These are phyloP conservation scores for Oncorhynchus gorbuscha DNA, from an alignment of 2,113 vertebrate species.

Conservation along the genomic window DNA sequence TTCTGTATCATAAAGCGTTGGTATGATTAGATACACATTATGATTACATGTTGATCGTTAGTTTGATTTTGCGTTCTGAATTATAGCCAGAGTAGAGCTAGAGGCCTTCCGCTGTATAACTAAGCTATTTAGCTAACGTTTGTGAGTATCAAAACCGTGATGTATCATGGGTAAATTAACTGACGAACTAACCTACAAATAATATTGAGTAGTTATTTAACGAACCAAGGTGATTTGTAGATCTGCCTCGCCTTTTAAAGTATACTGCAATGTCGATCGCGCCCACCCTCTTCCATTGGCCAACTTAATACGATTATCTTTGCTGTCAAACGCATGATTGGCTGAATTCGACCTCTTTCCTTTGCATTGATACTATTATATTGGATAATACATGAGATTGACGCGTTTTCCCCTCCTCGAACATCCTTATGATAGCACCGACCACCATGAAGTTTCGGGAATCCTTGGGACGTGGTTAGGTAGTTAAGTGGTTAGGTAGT, in stretches of 20 bases:
- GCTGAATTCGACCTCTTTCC: not conserved
- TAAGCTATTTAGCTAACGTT: constrained; percentile 29
- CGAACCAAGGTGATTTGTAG: too few relatives aligned
- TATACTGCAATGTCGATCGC: too few relatives aligned
- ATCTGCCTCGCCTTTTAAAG: too few relatives aligned
- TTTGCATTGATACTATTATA: not conserved
- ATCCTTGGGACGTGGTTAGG: too few relatives aligned
- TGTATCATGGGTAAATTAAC: too few relatives aligned
- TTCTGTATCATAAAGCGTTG: not conserved
- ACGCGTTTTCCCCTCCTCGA: too few relatives aligned
- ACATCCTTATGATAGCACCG: too few relatives aligned
- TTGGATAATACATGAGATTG: not conserved
- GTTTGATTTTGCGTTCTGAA: not conserved
- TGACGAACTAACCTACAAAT: too few relatives aligned
- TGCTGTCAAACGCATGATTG: not conserved
- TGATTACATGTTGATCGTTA: not conserved
- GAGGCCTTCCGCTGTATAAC: constrained; percentile 5
- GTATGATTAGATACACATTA: not conserved
- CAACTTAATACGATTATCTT: not conserved
- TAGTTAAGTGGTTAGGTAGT: too few relatives aligned
- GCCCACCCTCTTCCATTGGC: not conserved
- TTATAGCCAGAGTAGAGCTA: not conserved
- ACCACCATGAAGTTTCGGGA: too few relatives aligned
- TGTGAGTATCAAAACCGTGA: too few relatives aligned
- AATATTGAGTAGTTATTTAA: too few relatives aligned